phyloP scores from a whole-genome alignment of 2,797 vertebrate genomes.

The Darevskia mixta region DNA sequence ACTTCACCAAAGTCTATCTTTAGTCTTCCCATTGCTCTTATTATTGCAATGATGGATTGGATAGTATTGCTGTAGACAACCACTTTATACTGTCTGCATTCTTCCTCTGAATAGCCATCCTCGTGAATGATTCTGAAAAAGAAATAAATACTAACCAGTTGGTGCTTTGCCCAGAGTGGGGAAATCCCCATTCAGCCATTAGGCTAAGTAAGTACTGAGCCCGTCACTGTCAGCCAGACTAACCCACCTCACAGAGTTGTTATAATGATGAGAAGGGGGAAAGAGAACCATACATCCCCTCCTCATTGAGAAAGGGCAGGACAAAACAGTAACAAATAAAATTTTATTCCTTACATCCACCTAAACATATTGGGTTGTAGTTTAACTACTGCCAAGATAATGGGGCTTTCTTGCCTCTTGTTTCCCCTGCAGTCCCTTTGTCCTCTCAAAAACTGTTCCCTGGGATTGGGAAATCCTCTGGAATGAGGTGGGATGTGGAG shows the following conservation, averaged over 20 bases:
- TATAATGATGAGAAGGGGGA: not conserved
- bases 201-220: not conserved
- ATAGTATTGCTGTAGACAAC: slow-evolving; percentile 99
- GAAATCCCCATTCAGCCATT: not conserved
- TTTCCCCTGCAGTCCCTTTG: not conserved
- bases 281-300: not conserved
- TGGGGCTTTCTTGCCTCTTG: not conserved
- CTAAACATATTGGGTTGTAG: not conserved
- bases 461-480: not conserved
- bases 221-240: not conserved
- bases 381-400: not conserved
- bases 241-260: not conserved
- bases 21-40: slow-evolving; percentile 94
- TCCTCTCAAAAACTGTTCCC: not conserved
- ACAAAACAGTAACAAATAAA: not conserved
- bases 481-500: not conserved
- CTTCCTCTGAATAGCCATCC: slow-evolving; percentile 96
- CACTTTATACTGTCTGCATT: slow-evolving; percentile 96
- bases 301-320: not conserved
- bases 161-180: slow-evolving; percentile 13
- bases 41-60: slow-evolving; percentile 97
- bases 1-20: slow-evolving; percentile 94
- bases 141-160: slow-evolving; percentile 44
- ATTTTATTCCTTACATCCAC: not conserved
- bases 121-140: slow-evolving; percentile 95